Base-by-base conservation (phyloP, 2,797 vertebrate genomes). In the Alectoris magna region DNA sequence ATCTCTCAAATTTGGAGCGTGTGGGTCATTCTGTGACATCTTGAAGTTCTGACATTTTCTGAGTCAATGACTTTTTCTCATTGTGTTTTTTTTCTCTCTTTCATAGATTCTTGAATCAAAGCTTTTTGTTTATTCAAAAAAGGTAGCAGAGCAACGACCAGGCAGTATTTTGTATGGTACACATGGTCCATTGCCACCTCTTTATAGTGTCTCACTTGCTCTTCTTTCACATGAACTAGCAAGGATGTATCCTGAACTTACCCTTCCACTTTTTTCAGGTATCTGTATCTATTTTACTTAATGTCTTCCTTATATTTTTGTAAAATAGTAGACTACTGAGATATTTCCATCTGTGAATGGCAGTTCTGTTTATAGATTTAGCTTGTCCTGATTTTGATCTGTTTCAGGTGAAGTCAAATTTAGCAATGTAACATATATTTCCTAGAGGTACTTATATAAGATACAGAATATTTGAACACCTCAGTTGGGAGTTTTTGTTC, bases 171-270 rank as follows among this genome's bases (percentile, higher is more conserved):
- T 99, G 86, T 99, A 99, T 18, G 99, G 99, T 18, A 99, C 99
- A 1, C 99, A 99, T 3, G 98, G 99, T 14, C 98, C 99, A 1
- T 91, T 99, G 94, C 99, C 99, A 4, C 99, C 99, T 1, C 98
- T 99, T 55, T 99, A 99, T 97, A 99, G 99, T 13, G 98, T 99
- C 86, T 99, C 99, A 27, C 97, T 99, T 31, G 97, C 98, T 27
- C 98, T 98, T 80, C 98, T 99, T 92, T 99, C 99, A 5, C 98
- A 98, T 75, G 99, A 99, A 93, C 98, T 99, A 94, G 99, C 99
- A 96, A 98, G 98, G 97, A 99, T 99, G 99, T 99, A 99, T 96
- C 99, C 99, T 4, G 99, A 99, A 96, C 99, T 99, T 96, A 99
- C 99, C 0, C 98, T 99, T 86, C 99, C 99, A 2, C 98, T 99